phyloP scores from a whole-genome alignment of 2,888 invertebrate genomes.

The Cloeon dipterum region DNA sequence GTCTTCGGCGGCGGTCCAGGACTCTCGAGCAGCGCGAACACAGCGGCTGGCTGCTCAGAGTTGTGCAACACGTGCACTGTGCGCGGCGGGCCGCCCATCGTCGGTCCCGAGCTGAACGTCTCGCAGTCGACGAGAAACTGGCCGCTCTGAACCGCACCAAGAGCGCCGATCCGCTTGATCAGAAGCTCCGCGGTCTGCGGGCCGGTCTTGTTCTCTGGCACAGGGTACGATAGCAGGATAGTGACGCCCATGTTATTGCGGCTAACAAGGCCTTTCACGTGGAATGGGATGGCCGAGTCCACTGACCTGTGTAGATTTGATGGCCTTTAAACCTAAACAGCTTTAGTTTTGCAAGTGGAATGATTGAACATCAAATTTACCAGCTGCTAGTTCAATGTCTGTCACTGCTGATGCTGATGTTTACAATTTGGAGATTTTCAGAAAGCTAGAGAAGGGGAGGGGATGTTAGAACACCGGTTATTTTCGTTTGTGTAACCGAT shows the following conservation, averaged over 20 bases:
- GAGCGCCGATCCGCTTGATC: slow-evolving; percentile 58
- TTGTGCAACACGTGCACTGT: slow-evolving; percentile 86
- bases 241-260: background rate
- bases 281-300: background rate
- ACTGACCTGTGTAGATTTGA: background rate
- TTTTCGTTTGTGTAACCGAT: no score
- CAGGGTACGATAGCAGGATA: slow-evolving; percentile 56
- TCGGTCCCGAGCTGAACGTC: slow-evolving; percentile 61
- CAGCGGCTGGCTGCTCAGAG: slow-evolving; percentile 85
- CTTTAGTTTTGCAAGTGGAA: no score
- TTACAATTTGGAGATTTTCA: no score
- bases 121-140: slow-evolving; percentile 90
- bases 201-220: slow-evolving; percentile 75
- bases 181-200: slow-evolving; percentile 70
- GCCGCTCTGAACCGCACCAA: slow-evolving; percentile 72
- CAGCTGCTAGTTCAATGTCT: no score
- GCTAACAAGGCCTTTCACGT: background rate
- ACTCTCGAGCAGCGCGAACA: slow-evolving; percentile 70
- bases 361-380: no score
- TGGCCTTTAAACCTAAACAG: background rate
- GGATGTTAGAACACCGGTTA: no score
- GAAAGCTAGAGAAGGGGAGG: no score
- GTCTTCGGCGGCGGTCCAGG: slow-evolving; percentile 29
- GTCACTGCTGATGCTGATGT: no score
- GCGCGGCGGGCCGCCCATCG: slow-evolving; percentile 51